Conservation (phyloP, 1,140 invertebrate genomes). For the Bombus confusus region DNA sequence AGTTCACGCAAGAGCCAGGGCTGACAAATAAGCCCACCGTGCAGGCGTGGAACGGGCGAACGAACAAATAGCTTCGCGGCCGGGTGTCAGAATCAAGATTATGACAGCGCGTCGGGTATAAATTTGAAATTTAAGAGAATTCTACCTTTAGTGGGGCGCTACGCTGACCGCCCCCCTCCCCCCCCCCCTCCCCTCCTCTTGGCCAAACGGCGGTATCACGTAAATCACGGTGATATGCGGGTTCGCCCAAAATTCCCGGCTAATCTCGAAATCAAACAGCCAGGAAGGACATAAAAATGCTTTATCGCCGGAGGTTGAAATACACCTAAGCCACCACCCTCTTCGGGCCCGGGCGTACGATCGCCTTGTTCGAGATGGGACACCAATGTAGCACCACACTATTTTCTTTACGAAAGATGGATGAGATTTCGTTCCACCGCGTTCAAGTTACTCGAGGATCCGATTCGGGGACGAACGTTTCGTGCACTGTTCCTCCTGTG, state of each 20-base stretch:
- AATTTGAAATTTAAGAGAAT: slow-evolving; percentile 83
- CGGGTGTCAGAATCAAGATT: slow-evolving; percentile 81
- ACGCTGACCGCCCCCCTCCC: slow-evolving; percentile 32
- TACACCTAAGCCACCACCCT: slow-evolving; percentile 59
- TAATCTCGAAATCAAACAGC: slow-evolving; percentile 82
- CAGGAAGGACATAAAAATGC: slow-evolving; percentile 80
- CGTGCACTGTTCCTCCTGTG: not conserved
- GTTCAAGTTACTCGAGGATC: slow-evolving; percentile 27
- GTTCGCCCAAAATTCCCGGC: slow-evolving; percentile 81
- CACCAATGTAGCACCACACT: slow-evolving; percentile 31
- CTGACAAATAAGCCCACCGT: slow-evolving; percentile 80
- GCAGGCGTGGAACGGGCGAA: slow-evolving; percentile 54
- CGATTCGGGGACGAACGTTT: slow-evolving; percentile 1
- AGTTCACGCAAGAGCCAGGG: slow-evolving; percentile 47
- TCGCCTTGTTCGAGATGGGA: slow-evolving; percentile 47
- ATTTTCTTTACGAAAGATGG: slow-evolving; percentile 35
- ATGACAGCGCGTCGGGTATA: slow-evolving; percentile 78
- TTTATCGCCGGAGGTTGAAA: slow-evolving; percentile 77
- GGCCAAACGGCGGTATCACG: slow-evolving; percentile 68
- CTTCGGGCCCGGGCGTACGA: slow-evolving; percentile 16
- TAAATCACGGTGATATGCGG: slow-evolving; percentile 83
- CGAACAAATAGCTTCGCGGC: slow-evolving; percentile 68
- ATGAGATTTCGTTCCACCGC: slow-evolving; percentile 21
- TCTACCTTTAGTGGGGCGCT: slow-evolving; percentile 58
- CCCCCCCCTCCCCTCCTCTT: not conserved